phyloP scores from a whole-genome alignment of 2,797 vertebrate species.

The Adrianichthys oophorus region DNA sequence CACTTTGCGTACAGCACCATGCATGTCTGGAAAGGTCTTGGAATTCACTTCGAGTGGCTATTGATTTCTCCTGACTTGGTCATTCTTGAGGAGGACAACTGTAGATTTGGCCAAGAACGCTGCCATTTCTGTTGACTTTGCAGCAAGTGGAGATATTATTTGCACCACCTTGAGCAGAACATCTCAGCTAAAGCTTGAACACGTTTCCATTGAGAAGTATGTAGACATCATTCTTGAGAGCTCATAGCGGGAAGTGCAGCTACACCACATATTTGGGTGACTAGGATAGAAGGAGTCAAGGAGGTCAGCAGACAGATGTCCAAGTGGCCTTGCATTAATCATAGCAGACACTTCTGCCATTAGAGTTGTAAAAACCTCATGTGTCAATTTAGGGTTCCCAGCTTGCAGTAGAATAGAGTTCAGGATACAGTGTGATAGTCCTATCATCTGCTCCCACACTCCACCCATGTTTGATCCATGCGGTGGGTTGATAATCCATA shows the following conservation, averaged over 20 bases:
- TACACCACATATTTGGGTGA: neutral
- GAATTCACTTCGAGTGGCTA: too few relatives aligned
- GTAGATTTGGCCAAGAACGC: too few relatives aligned
- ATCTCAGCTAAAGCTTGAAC: slow-evolving; percentile 5
- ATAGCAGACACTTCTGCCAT: slow-evolving; percentile 6
- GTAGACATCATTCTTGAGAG: slow-evolving; percentile 1
- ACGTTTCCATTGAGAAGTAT: slow-evolving; percentile 2
- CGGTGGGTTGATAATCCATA: neutral
- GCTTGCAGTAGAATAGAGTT: slow-evolving; percentile 3
- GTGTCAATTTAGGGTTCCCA: neutral
- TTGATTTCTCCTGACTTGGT: too few relatives aligned
- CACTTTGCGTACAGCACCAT: too few relatives aligned
- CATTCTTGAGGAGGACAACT: too few relatives aligned
- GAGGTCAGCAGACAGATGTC: neutral
- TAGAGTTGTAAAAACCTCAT: slow-evolving; percentile 1
- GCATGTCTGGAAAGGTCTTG: too few relatives aligned
- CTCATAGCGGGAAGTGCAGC: neutral
- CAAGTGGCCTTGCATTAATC: neutral
- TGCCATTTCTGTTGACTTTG: too few relatives aligned
- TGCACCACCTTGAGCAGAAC: slow-evolving; percentile 7
- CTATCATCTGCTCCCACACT: slow-evolving; percentile 1
- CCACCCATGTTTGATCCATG: slow-evolving; percentile 5
- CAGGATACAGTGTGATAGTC: neutral
- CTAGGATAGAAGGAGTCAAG: neutral
- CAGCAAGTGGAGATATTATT: too few relatives aligned